Percentiles rank a stretch among this genome's conserved stretches.
Evolutionary conservation across 2,888 invertebrate genomes (phyloP).

Genomic region (Adela reaumurella): DNA sequence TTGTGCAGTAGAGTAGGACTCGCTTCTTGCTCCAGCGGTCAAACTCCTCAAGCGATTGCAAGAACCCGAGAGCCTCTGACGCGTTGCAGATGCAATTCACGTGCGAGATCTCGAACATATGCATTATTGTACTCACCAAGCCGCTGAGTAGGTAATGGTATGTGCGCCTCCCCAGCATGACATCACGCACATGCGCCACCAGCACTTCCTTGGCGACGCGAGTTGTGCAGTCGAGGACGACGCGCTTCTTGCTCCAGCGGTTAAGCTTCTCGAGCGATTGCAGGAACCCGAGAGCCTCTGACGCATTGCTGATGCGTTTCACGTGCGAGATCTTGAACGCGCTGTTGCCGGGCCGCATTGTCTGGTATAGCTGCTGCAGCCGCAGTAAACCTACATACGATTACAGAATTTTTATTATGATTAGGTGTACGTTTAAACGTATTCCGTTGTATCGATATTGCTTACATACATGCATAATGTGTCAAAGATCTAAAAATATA

Average conservation of each 20-base stretch:
- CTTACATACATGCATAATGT: no score
- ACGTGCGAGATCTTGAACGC: constrained; percentile 84
- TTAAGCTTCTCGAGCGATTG: constrained; percentile 74
- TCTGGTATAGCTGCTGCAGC: constrained; percentile 88
- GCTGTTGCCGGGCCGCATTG: constrained; percentile 74
- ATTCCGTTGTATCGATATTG: no score
- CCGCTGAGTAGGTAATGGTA: constrained; percentile 90
- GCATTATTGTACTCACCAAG: constrained; percentile 62
- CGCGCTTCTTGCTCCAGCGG: constrained; percentile 82
- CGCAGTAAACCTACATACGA: constrained; percentile 71
- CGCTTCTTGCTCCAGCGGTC: constrained; percentile 85
- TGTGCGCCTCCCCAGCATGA: constrained; percentile 80
- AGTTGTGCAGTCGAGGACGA: constrained; percentile 83
- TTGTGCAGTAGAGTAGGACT: constrained; percentile 86
- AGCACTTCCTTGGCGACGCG: constrained; percentile 84
- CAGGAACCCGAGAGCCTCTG: constrained; percentile 80
- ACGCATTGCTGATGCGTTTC: constrained; percentile 76
- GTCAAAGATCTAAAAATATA: no score
- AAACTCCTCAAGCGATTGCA: constrained; percentile 77
- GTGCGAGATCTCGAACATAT: constrained; percentile 17
- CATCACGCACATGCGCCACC: constrained; percentile 80
- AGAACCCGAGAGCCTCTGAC: constrained; percentile 82
- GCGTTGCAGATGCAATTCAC: constrained; percentile 86
- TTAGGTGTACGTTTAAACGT: no score
- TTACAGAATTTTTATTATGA: neutral